Evolutionary conservation across 1,140 invertebrate species (phyloP).

Genomic region (Campodea augens): DNA sequence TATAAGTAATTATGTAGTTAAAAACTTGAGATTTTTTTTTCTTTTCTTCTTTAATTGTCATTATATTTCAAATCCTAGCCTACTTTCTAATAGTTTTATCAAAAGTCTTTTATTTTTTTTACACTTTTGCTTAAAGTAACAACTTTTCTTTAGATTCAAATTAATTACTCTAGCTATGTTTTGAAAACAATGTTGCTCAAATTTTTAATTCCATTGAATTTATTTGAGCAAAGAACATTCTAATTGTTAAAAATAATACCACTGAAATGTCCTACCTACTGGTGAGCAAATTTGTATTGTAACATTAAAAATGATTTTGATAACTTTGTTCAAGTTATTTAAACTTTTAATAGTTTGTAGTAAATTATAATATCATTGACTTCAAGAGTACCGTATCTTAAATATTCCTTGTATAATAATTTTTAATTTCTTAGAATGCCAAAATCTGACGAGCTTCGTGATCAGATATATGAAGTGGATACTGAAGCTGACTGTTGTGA

Average conservation of each 20-base stretch:
- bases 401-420: slow-evolving; percentile 1
- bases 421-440: slow-evolving; percentile 29
- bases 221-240: too few species aligned
- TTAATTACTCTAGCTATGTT: too few species aligned
- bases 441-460: slow-evolving; percentile 42
- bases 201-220: too few species aligned
- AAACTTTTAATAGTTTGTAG: slow-evolving; percentile 2
- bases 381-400: slow-evolving; percentile 2
- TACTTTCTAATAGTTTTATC: too few species aligned
- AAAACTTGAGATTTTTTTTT: not conserved
- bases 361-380: slow-evolving; percentile 7
- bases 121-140: too few species aligned
- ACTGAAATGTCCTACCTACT: too few species aligned
- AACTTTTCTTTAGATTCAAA: too few species aligned
- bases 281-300: not conserved
- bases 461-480: slow-evolving; percentile 72
- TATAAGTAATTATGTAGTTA: not conserved
- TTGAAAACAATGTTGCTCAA: too few species aligned
- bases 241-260: too few species aligned
- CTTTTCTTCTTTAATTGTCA: too few species aligned
- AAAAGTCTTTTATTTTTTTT: too few species aligned
- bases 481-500: slow-evolving; percentile 62
- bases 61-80: too few species aligned
- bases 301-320: not conserved
- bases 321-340: not conserved